Conservation (phyloP, 2,113 vertebrate genomes). For the Malurus cyaneus region DNA sequence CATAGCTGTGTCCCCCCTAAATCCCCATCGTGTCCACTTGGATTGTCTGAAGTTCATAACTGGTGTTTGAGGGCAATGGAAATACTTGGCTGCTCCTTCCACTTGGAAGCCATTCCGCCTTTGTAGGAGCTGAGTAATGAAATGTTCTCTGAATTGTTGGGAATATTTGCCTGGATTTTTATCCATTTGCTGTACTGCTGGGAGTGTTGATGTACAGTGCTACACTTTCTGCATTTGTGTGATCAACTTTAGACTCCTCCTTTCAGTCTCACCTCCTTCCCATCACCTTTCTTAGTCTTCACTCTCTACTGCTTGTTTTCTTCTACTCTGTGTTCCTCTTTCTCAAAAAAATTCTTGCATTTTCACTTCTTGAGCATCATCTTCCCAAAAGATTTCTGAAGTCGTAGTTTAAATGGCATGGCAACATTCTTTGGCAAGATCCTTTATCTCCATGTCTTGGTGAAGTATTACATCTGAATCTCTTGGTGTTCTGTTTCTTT, state of each 20-base stretch:
- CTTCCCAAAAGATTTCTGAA: background rate
- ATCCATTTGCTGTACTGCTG: background rate
- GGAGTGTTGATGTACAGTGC: background rate
- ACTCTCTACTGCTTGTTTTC: background rate
- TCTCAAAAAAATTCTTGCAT: background rate
- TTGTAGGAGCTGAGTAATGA: background rate
- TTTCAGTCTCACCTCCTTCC: background rate
- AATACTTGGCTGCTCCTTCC: background rate
- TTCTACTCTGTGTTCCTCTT: background rate
- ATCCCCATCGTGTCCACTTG: accelerated
- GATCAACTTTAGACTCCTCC: background rate
- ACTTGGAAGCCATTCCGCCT: background rate
- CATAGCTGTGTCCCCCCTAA: background rate
- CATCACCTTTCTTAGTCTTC: background rate
- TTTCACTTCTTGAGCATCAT: background rate
- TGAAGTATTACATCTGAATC: background rate
- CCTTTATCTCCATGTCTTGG: background rate
- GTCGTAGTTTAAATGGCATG: background rate
- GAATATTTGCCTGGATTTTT: background rate
- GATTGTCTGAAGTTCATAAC: background rate
- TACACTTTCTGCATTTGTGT: background rate
- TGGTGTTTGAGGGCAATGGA: background rate
- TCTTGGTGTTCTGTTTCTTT: background rate
- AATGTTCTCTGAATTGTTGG: background rate
- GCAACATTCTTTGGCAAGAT: background rate